Evolutionary conservation across 2,797 vertebrate genomes (phyloP).

Genomic region (Phylloscopus collybita): DNA sequence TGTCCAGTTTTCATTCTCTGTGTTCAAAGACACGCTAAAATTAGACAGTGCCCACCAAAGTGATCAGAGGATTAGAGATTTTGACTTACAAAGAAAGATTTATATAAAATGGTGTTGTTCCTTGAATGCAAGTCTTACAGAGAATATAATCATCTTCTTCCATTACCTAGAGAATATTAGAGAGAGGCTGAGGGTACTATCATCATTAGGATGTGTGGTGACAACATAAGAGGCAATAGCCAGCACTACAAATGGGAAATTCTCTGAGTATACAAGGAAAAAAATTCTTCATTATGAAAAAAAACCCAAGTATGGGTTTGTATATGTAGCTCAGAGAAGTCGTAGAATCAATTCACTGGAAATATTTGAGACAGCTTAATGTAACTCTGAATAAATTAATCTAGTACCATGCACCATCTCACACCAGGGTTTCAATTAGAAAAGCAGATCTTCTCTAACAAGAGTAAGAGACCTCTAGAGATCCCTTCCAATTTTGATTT

Average conservation of each 20-base stretch:
- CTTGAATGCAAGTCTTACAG: background rate
- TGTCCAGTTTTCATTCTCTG: background rate
- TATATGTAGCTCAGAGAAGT: background rate
- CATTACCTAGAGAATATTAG: background rate
- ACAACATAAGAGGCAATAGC: background rate
- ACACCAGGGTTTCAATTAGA: background rate
- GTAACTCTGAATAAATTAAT: rapidly evolving
- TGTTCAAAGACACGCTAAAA: background rate
- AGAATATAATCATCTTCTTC: background rate
- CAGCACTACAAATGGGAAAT: background rate
- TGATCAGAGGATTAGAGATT: background rate
- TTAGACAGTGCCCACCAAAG: background rate
- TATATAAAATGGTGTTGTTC: background rate
- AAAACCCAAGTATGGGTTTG: background rate
- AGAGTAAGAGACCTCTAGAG: background rate
- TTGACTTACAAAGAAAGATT: background rate
- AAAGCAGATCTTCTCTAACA: background rate
- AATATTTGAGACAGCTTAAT: background rate
- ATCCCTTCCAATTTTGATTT: background rate
- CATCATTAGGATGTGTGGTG: background rate
- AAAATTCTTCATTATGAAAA: background rate
- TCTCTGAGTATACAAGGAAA: background rate
- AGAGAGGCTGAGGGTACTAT: background rate
- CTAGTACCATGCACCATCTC: background rate
- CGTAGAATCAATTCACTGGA: background rate